Base-by-base conservation (phyloP, 2,113 vertebrate species). In the Xenopus laevis region DNA sequence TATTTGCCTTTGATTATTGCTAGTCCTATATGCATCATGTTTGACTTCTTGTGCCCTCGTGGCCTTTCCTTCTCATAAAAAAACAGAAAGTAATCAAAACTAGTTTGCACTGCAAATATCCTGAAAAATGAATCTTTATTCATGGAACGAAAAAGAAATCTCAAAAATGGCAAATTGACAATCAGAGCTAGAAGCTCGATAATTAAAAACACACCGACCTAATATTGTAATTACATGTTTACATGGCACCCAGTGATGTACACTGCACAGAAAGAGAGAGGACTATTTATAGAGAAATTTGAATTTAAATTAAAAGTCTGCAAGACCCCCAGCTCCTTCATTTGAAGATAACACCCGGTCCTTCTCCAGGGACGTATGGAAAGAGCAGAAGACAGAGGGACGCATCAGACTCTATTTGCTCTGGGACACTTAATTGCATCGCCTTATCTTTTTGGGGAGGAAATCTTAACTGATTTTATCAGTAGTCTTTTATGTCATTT, bases 381-480 rank as follows among this genome's bases (percentile, higher is more conserved):
- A 50, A 40, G 65, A 74, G 45, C 30, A 57, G 12, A 18, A 77
- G 59, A 55, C 47, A 64, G 59, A 44, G 17, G 57, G 30, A 63
- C 27, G 27, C 47, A 70, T 68, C 44, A 63, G 73, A 13, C 65
- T 65, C 40, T 70, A 70, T 77, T 77, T 77, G 60, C 64, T 77
- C 58, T 69, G 67, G 66, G 74, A 70, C 40, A 70, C 47, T 77
- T 77, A 77, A 77, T 77, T 77, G 57, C 67, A 33, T 64, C 44
- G 55, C 74, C 74, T 77, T 77, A 77, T 77, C 74, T 77, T 46
- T 60, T 3, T 17, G 66, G 66, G 55, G 46, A 55, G 13, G 18
- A 63, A 64, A 70, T 77, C 73, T 69, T 76, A 52, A 18, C 47
- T 77, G 74, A 77, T 77, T 70, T 70, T 77, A 77, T 77, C 74